These are phyloP conservation scores for Callipepla californica DNA, from an alignment of 2,113 vertebrate species.

Conservation along the genomic window DNA sequence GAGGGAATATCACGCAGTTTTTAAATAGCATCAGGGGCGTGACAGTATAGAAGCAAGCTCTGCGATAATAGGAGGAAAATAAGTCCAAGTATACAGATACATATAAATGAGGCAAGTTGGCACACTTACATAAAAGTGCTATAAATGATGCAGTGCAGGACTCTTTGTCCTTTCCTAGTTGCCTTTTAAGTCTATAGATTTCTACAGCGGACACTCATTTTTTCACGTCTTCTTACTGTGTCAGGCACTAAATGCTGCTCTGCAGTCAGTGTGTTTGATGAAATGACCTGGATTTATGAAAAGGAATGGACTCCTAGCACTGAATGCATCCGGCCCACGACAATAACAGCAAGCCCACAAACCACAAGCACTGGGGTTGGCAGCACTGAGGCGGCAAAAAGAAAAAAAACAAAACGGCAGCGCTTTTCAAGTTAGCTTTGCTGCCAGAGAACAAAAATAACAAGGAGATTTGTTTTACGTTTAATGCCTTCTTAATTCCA, in stretches of 20 bases:
- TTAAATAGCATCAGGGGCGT: slow-evolving; percentile 31
- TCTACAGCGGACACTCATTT: not conserved
- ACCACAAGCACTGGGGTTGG: not conserved
- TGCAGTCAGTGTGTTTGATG: not conserved
- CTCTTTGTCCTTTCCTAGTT: not conserved
- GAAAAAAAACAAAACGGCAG: not conserved
- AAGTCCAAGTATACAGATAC: slow-evolving; percentile 25
- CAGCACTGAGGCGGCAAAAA: not conserved
- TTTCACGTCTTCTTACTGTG: not conserved
- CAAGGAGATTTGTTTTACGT: not conserved
- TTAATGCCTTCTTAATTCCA: not conserved
- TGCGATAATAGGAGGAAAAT: slow-evolving; percentile 20
- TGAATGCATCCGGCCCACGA: not conserved
- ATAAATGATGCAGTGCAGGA: not conserved
- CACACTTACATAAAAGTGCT: not conserved
- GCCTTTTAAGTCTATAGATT: not conserved
- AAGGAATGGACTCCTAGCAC: not conserved
- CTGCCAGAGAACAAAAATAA: not conserved
- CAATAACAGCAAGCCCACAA: not conserved
- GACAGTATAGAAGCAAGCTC: not conserved
- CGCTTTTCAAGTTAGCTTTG: not conserved
- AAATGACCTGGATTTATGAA: not conserved
- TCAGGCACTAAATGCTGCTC: not conserved
- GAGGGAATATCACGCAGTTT: not conserved
- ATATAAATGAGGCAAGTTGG: slow-evolving; percentile 34